phyloP scores from a whole-genome alignment of 2,113 vertebrate species.

The Noctilio leporinus region DNA sequence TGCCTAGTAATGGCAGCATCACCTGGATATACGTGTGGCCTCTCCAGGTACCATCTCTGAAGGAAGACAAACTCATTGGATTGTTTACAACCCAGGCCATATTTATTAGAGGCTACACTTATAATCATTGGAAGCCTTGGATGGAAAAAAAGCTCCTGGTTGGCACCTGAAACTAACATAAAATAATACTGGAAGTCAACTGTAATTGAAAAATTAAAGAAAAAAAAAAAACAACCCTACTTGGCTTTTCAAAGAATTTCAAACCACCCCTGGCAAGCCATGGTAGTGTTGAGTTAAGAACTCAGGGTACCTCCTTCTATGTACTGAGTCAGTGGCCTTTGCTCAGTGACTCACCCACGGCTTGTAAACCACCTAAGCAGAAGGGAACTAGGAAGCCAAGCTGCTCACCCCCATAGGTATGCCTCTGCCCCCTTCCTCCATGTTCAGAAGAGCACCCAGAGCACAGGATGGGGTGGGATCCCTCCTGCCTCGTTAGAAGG shows the following conservation, averaged over 20 bases:
- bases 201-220: background rate
- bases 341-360: slow-evolving; percentile 34
- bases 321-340: slow-evolving; percentile 46
- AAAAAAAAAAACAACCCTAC: background rate
- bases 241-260: slow-evolving; percentile 14
- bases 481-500: background rate
- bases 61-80: background rate
- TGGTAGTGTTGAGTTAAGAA: background rate
- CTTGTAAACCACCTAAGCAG: background rate
- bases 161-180: background rate
- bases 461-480: too few relatives aligned
- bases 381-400: background rate
- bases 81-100: background rate
- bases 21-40: background rate
- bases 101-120: background rate
- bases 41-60: background rate
- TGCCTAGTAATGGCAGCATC: background rate
- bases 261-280: background rate
- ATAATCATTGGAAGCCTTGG: background rate
- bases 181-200: background rate
- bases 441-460: background rate
- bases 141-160: background rate
- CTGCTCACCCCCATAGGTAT: background rate
- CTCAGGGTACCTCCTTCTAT: background rate
- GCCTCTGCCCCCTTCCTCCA: background rate